phyloP scores from a whole-genome alignment of 2,113 vertebrate species.

The Vombatus ursinus region DNA sequence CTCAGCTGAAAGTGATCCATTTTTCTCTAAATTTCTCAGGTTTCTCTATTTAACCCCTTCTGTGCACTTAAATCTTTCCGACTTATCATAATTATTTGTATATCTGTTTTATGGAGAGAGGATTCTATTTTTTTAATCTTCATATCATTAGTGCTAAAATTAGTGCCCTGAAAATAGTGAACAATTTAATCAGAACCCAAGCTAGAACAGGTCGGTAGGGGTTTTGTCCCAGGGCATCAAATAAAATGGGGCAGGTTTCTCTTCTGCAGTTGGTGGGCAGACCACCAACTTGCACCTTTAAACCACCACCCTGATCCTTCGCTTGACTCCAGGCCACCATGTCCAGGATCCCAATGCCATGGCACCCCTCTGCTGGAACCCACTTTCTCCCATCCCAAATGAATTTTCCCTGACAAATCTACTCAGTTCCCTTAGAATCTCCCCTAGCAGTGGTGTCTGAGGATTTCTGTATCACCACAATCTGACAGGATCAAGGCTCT shows the following conservation, averaged over 20 bases:
- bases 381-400: background rate
- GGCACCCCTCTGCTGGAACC: background rate
- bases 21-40: background rate
- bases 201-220: background rate
- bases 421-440: no score
- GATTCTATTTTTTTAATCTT: background rate
- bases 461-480: no score
- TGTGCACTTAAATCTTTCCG: background rate
- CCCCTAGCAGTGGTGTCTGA: no score
- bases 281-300: background rate
- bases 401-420: background rate
- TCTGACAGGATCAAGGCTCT: no score
- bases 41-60: background rate
- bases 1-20: background rate
- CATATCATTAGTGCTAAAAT: background rate
- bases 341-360: background rate
- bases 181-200: background rate
- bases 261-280: background rate
- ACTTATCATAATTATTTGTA: background rate
- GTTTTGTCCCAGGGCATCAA: background rate
- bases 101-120: background rate
- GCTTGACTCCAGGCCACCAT: background rate
- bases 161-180: background rate
- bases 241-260: background rate
- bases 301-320: background rate